Percentiles rank a stretch among this genome's conserved stretches.
Evolutionary conservation across 2,113 vertebrate genomes (phyloP).

Genomic region (Microcebus tavaratra): DNA sequence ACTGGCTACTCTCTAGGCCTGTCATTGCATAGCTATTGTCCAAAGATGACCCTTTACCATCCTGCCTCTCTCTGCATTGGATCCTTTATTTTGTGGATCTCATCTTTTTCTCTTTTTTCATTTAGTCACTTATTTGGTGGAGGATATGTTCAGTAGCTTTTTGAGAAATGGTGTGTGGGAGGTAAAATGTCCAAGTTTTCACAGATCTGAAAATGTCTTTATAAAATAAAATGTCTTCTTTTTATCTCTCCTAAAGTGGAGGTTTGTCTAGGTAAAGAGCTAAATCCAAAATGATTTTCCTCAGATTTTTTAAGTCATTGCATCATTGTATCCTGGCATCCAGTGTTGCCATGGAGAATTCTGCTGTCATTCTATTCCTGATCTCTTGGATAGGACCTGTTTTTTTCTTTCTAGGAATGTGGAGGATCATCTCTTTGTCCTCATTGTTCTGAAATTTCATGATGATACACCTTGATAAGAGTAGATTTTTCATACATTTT

Average conservation of each 20-base stretch:
- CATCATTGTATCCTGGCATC: neutral
- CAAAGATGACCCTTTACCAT: neutral
- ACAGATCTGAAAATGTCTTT: neutral
- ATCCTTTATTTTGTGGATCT: neutral
- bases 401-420: neutral
- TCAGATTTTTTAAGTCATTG: constrained; percentile 1
- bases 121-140: neutral
- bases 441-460: neutral
- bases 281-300: neutral
- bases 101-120: neutral
- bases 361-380: neutral
- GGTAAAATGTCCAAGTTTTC: neutral
- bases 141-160: neutral
- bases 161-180: neutral
- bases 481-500: neutral
- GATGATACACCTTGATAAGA: neutral
- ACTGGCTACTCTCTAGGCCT: neutral
- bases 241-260: neutral
- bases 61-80: neutral
- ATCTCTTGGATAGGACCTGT: neutral
- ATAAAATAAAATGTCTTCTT: neutral
- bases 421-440: neutral
- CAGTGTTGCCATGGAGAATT: neutral
- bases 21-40: neutral
- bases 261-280: neutral